Percentiles rank a stretch among this genome's conserved stretches.
phyloP scores from a whole-genome alignment of 2,113 vertebrate species.

The Urocitellus parryii region DNA sequence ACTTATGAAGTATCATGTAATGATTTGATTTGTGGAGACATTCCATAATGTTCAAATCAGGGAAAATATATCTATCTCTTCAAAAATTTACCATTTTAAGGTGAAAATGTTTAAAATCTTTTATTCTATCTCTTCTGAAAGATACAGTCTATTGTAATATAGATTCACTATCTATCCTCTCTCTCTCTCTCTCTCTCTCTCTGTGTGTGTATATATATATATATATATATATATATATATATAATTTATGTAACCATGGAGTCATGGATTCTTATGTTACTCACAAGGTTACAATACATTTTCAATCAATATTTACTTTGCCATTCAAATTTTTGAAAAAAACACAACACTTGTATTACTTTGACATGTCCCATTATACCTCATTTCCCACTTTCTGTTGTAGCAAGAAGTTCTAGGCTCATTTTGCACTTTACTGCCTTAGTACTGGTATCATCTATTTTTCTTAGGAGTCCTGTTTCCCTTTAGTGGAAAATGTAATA shows the following conservation, averaged over 20 bases:
- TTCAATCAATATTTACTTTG: not conserved
- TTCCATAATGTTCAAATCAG: not conserved
- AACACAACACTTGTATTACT: not conserved
- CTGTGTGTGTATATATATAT: no score
- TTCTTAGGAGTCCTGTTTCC: not conserved
- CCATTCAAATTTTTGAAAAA: not conserved
- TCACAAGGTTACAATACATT: not conserved
- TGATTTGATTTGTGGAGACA: not conserved
- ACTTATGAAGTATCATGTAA: not conserved
- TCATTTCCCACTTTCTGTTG: not conserved
- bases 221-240: no score
- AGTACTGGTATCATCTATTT: not conserved
- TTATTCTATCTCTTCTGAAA: not conserved
- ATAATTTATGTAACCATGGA: not conserved
- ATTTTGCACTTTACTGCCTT: not conserved
- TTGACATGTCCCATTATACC: not conserved
- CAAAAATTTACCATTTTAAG: not conserved
- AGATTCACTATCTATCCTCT: not conserved
- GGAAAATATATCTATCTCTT: not conserved
- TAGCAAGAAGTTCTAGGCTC: not conserved
- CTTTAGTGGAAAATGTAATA: not conserved
- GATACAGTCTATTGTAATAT: not conserved
- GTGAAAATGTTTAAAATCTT: not conserved
- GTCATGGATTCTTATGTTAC: conserved; percentile 14
- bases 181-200: not conserved